phyloP scores from a whole-genome alignment of 2,113 vertebrate species.

The Plotosus lineatus region DNA sequence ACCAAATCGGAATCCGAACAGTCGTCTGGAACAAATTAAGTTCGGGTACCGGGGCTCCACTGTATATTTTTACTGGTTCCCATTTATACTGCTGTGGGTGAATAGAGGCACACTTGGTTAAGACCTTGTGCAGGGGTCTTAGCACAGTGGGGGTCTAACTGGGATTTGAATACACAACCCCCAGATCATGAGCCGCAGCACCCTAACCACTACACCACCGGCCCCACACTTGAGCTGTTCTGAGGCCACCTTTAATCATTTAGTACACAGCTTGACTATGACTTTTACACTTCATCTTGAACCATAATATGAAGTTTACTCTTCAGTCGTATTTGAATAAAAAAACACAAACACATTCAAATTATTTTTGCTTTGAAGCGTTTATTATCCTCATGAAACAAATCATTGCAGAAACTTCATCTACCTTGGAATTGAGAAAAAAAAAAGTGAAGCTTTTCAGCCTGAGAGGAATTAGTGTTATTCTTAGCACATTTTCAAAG shows the following conservation, averaged over 20 bases:
- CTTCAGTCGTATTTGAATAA: slow-evolving; percentile 10
- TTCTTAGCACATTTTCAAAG: slow-evolving; percentile 46
- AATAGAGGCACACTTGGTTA: no score
- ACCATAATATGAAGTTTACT: slow-evolving; percentile 16
- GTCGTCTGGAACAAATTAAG: no score
- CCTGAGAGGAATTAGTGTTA: slow-evolving; percentile 22
- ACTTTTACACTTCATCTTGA: slow-evolving; percentile 16
- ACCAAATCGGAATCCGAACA: no score
- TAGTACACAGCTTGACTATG: slow-evolving; percentile 1
- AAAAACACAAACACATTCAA: neutral
- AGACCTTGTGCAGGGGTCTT: no score
- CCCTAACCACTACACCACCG: no score
- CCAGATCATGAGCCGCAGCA: no score
- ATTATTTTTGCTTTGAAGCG: slow-evolving; percentile 31
- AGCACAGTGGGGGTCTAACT: no score
- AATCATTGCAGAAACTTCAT: slow-evolving; percentile 24
- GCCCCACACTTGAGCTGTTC: slow-evolving; percentile 31
- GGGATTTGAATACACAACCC: no score
- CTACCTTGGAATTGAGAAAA: slow-evolving; percentile 11
- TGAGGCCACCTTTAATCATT: slow-evolving; percentile 33
- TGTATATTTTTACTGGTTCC: no score
- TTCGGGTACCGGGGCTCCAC: no score
- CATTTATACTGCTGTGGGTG: no score
- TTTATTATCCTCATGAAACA: slow-evolving; percentile 30
- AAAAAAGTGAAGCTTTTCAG: neutral